Percentiles rank a stretch among this genome's conserved stretches.
phyloP scores from a whole-genome alignment of 1,140 invertebrate genomes.

The Physella acuta region DNA sequence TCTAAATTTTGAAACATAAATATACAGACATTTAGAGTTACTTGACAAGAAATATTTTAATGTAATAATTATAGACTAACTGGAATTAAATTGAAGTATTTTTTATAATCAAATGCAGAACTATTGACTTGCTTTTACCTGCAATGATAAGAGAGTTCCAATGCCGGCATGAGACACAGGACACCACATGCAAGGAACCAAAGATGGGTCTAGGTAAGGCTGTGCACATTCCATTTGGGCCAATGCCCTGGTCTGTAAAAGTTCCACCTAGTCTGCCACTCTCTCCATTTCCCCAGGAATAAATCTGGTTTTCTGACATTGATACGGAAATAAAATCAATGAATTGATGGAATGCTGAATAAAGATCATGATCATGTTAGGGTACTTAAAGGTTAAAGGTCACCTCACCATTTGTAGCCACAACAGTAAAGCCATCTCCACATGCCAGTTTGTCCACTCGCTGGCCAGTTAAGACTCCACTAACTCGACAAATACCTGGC shows the following conservation, averaged over 20 bases:
- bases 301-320: conserved; percentile 54
- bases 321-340: background rate
- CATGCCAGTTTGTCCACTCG: conserved; percentile 61
- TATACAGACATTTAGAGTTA: no score
- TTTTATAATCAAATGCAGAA: no score
- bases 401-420: conserved; percentile 62
- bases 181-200: conserved; percentile 56
- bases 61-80: no score
- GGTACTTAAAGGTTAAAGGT: no score
- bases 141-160: conserved; percentile 59
- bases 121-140: no score
- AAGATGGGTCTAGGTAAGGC: conserved; percentile 56
- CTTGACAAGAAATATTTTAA: no score
- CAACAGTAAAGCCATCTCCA: conserved; percentile 71
- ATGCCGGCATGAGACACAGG: conserved; percentile 44
- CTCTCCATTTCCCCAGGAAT: conserved; percentile 57
- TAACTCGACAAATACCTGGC: conserved; percentile 63
- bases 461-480: conserved; percentile 60
- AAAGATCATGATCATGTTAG: no score
- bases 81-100: no score
- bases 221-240: conserved; percentile 44
- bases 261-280: conserved; percentile 55
- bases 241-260: conserved; percentile 39
- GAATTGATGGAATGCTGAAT: no score
- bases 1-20: no score